These are phyloP conservation scores for Toxotes chatareus DNA, from an alignment of 2,113 vertebrate species.

Conservation along the genomic window DNA sequence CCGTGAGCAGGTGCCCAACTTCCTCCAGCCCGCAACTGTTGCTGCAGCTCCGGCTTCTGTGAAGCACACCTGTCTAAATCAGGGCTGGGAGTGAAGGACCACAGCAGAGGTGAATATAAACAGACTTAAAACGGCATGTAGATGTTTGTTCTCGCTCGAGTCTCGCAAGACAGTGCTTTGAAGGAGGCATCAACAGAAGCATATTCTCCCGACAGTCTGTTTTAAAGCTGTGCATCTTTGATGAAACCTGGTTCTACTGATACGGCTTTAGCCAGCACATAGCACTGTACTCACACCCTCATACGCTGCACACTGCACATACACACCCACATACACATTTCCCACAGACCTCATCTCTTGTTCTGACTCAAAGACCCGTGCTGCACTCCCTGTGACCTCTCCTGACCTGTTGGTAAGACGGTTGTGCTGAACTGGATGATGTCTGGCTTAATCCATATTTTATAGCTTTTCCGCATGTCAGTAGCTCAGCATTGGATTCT, in stretches of 20 bases:
- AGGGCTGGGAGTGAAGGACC: background rate
- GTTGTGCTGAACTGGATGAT: conserved; percentile 19
- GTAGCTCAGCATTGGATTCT: conserved; percentile 14
- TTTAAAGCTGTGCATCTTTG: conserved; percentile 35
- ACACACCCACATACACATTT: background rate
- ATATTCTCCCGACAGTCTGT: conserved; percentile 13
- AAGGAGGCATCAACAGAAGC: conserved; percentile 26
- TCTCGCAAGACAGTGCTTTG: conserved; percentile 39
- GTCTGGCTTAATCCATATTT: conserved; percentile 55
- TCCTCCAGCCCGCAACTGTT: background rate
- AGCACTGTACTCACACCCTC: too few relatives aligned
- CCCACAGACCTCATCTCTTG: background rate
- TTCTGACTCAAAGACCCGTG: background rate
- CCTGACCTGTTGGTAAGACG: conserved; percentile 8
- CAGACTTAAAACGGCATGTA: conserved; percentile 30
- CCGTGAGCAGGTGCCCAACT: background rate
- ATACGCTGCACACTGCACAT: background rate
- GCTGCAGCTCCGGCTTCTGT: background rate
- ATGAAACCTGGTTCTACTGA: conserved; percentile 16
- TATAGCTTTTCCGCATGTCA: conserved; percentile 30
- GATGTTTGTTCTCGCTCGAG: conserved; percentile 29
- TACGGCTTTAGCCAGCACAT: background rate
- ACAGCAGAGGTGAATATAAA: conserved; percentile 30
- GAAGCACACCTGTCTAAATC: background rate
- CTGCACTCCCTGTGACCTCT: conserved; percentile 13